phyloP scores from a whole-genome alignment of 2,797 vertebrate genomes.

The Buphagus erythrorhynchus region DNA sequence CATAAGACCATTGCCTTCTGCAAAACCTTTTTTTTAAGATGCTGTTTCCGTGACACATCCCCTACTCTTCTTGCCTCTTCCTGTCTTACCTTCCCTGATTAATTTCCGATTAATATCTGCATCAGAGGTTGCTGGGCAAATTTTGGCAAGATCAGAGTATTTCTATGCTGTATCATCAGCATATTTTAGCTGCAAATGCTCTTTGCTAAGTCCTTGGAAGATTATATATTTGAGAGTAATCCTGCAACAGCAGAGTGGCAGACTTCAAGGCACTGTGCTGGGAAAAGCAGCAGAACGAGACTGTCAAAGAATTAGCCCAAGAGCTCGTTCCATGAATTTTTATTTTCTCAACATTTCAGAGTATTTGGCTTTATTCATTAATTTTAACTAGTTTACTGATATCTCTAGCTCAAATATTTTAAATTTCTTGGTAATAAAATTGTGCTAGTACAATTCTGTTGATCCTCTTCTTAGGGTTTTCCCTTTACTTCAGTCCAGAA shows the following conservation, averaged over 20 bases:
- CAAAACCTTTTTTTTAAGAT: neutral
- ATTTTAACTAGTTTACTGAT: neutral
- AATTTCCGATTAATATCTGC: neutral
- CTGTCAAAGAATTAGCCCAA: neutral
- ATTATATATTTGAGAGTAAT: neutral
- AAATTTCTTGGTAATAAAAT: neutral
- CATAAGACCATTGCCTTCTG: neutral
- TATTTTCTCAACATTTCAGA: neutral
- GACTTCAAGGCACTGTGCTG: neutral
- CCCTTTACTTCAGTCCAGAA: neutral
- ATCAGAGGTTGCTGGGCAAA: neutral
- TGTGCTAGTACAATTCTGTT: neutral
- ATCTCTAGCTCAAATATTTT: neutral
- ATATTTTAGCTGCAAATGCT: neutral
- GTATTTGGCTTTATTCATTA: neutral
- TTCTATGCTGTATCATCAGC: neutral
- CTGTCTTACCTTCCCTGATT: neutral
- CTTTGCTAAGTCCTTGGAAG: neutral
- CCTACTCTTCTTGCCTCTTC: neutral
- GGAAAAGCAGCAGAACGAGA: neutral
- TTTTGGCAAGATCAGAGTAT: neutral
- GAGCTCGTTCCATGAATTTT: neutral
- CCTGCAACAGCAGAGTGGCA: neutral
- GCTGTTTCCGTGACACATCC: accelerated
- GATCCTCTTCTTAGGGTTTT: neutral